Evolutionary conservation across 2,888 invertebrate species (phyloP).

Genomic region (Drepanosiphum platanoidis): DNA sequence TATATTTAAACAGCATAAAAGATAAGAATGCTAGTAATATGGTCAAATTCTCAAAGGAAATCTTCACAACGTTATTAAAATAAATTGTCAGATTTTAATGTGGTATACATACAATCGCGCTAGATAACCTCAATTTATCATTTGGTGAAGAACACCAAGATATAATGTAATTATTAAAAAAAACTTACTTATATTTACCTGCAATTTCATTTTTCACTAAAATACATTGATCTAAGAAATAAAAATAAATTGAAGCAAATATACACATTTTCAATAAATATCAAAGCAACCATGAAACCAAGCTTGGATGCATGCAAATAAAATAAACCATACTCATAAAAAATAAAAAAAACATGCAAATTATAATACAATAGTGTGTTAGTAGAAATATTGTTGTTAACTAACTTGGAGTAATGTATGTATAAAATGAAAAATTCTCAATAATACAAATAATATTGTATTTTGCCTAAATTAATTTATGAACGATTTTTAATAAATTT

Average conservation of each 20-base stretch:
- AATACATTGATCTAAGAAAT: constrained; percentile 55
- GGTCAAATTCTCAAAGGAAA: constrained; percentile 59
- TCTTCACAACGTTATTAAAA: constrained; percentile 58
- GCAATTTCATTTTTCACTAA: constrained; percentile 45
- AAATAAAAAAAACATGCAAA: constrained; percentile 52
- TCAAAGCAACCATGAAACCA: constrained; percentile 54
- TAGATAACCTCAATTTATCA: constrained; percentile 62
- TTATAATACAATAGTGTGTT: constrained; percentile 38
- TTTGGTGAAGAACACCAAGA: constrained; percentile 48
- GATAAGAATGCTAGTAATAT: constrained; percentile 59
- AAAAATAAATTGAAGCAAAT: constrained; percentile 52
- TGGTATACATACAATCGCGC: constrained; percentile 48
- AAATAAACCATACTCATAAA: constrained; percentile 45
- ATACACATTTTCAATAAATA: constrained; percentile 22
- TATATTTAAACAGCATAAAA: constrained; percentile 57
- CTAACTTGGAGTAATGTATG: constrained; percentile 30
- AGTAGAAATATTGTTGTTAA: constrained; percentile 53
- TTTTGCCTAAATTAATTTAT: constrained; percentile 13
- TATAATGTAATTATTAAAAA: constrained; percentile 47
- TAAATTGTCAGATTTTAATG: constrained; percentile 55
- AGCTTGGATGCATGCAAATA: constrained; percentile 57
- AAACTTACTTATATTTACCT: constrained; percentile 61
- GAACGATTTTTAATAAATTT: not conserved
- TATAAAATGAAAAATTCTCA: constrained; percentile 36
- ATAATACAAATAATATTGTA: constrained; percentile 22